Percentiles rank a stretch among this genome's conserved stretches.
Evolutionary conservation across 53 echinoderm and acorn worm species (phyloP).

Genomic region (Mesocentrotus franciscanus): DNA sequence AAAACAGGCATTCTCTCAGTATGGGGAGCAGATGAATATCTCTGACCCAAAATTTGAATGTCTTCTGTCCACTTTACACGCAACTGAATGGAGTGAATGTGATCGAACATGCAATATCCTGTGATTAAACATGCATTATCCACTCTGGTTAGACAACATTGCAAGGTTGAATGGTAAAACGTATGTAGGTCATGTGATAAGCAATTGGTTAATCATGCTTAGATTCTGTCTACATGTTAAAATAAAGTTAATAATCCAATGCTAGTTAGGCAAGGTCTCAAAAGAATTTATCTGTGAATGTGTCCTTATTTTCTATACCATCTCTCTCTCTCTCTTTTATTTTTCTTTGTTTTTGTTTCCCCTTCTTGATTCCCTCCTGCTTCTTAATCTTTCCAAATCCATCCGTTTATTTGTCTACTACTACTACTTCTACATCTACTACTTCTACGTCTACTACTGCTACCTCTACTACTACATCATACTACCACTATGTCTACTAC

Average conservation of each 20-base stretch:
- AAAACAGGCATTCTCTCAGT: too few species aligned
- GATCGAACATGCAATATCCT: conserved; percentile 4
- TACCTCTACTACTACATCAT: background rate
- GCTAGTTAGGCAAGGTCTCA: background rate
- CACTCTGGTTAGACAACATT: background rate
- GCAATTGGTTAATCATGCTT: background rate
- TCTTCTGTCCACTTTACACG: background rate
- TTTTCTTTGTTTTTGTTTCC: background rate
- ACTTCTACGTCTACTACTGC: background rate
- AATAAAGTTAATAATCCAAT: background rate
- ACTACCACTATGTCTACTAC: background rate
- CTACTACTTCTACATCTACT: conserved; percentile 19
- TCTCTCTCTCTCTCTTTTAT: background rate
- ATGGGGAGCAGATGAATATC: too few species aligned
- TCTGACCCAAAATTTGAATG: too few species aligned
- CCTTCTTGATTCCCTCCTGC: background rate
- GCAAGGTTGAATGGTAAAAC: background rate
- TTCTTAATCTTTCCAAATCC: background rate
- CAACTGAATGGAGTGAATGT: background rate
- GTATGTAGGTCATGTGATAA: background rate
- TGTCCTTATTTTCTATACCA: background rate
- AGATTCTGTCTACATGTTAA: background rate
- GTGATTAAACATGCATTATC: background rate
- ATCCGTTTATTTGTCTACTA: background rate
- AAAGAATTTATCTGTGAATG: background rate